phyloP scores from a whole-genome alignment of 2,113 vertebrate genomes.

The Mesocricetus auratus region DNA sequence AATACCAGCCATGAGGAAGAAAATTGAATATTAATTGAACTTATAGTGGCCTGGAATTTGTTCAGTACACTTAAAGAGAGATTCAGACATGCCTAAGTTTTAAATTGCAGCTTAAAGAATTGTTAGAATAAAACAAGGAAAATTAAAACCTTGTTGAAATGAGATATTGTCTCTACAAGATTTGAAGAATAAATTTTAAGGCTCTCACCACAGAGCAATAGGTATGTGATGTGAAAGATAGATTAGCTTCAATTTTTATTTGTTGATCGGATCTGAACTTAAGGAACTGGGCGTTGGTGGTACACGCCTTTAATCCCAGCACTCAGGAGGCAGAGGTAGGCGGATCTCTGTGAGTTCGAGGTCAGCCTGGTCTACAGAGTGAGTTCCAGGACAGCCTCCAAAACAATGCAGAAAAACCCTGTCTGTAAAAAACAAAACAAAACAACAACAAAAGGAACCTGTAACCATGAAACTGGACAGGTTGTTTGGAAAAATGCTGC shows the following conservation, averaged over 20 bases:
- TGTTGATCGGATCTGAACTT: not conserved
- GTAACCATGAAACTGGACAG: not conserved
- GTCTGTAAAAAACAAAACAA: no score
- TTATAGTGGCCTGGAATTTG: not conserved
- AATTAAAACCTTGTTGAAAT: not conserved
- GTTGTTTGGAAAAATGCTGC: not conserved
- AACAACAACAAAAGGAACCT: no score
- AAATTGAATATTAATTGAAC: not conserved
- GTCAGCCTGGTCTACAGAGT: no score
- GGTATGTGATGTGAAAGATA: not conserved
- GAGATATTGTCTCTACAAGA: not conserved
- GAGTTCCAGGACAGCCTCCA: no score
- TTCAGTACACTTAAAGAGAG: not conserved
- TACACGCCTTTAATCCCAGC: no score
- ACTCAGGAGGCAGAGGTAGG: no score
- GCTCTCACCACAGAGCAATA: not conserved
- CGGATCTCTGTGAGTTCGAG: no score
- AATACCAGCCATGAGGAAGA: not conserved
- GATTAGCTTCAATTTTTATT: not conserved
- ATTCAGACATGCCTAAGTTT: not conserved
- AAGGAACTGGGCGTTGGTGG: no score
- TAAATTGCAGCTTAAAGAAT: constrained; percentile 4
- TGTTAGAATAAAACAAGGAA: constrained; percentile 24
- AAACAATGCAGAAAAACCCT: no score
- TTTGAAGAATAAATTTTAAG: not conserved